These are phyloP conservation scores for Ctenoplectra terminalis DNA, from an alignment of 1,140 invertebrate species.

Conservation along the genomic window DNA sequence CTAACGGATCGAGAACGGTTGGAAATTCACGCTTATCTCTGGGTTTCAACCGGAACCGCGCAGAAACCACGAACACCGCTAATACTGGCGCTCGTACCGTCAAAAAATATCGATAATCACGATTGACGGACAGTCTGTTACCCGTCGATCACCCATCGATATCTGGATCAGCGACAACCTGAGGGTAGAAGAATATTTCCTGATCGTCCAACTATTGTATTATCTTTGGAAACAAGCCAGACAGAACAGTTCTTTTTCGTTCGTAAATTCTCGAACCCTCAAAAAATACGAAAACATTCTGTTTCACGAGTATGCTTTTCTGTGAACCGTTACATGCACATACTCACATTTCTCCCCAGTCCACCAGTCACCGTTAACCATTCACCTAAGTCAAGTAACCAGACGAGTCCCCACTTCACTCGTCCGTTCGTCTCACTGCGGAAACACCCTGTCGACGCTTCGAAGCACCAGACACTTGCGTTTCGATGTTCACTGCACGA, in stretches of 20 bases:
- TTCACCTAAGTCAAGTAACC: not conserved
- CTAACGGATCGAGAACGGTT: constrained; percentile 29
- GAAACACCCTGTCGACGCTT: not conserved
- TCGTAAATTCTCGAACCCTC: not conserved
- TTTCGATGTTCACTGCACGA: constrained; percentile 25
- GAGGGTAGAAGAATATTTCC: not conserved
- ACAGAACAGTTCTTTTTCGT: not conserved
- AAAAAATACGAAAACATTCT: not conserved
- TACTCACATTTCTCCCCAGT: constrained; percentile 10
- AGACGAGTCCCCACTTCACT: constrained; percentile 16
- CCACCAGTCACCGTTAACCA: not conserved
- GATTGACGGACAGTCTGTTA: constrained; percentile 6
- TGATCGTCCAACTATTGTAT: not conserved
- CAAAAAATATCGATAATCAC: constrained; percentile 31
- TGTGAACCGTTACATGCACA: not conserved
- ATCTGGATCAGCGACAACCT: not conserved
- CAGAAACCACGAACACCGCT: constrained; percentile 14
- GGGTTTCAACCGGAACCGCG: constrained; percentile 13
- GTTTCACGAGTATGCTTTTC: too few species aligned
- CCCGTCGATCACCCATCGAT: not conserved
- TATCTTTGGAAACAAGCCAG: not conserved
- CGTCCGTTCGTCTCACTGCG: not conserved
- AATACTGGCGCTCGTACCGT: constrained; percentile 3
- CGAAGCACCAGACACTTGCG: constrained; percentile 48
- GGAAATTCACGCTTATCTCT: constrained; percentile 40